Evolutionary conservation across 1,140 invertebrate genomes (phyloP), one percentile per base, ranked within the genome.

Genomic region (Liolophura sinensis): DNA sequence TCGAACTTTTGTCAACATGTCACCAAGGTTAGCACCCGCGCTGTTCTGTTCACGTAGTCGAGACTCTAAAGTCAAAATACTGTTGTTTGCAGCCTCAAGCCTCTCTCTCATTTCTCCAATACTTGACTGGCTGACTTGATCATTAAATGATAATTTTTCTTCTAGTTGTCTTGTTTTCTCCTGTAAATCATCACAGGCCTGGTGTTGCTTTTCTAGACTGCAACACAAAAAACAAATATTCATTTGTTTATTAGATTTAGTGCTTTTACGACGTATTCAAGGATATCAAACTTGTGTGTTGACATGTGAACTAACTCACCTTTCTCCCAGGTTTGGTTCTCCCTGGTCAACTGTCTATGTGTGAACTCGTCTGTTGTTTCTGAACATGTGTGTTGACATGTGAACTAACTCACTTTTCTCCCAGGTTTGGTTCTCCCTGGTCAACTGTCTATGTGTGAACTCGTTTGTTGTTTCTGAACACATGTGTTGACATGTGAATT

Each of bases 121-220:
- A 49, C 75, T 69, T 64, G 79, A 67, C 1, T 61, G 56, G 22
- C 71, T 59, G n/a, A 80, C 70, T 51, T 78, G 71, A 4, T 74
- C 68, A 50, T 73, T 55, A 58, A 80, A 79, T 12, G 77, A 71
- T 0, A 69, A 14, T 61, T 79, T 78, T 60, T 78, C 64, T 25
- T 66, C 57, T 14, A 72, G 61, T 52, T 73, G 76, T 62, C 77
- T 72, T 12, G 71, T 52, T 49, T 65, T 69, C 25, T 74, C 73
- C 40, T 79, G 76, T 25, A 65, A 60, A 55, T 78, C 74, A 31
- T 74, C 73, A 22, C 73, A 48, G 11, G 64, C 55, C 24, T 77
- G 40, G 61, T 74, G 68, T 58, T 80, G 77, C 48, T 75, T 70
- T 16, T 80, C 77, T 58, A 69, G 79, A 66, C 79, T 81, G 60